Evolutionary conservation across 2,888 invertebrate genomes (phyloP).

Genomic region (Limenitis camilla): DNA sequence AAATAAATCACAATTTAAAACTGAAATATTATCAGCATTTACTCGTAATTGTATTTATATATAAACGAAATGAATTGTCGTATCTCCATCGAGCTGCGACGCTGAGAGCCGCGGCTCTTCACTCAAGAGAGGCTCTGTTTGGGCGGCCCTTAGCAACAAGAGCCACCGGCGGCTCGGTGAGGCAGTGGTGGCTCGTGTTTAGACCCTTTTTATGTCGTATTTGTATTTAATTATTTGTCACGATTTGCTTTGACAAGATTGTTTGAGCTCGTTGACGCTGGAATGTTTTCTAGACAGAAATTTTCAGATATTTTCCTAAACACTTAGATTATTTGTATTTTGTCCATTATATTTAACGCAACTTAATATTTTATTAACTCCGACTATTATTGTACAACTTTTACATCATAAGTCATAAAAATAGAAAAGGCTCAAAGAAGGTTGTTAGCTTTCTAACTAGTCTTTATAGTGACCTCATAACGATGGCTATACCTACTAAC

Average conservation of each 20-base stretch:
- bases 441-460: too few species aligned
- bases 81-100: not conserved
- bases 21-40: not conserved
- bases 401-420: too few species aligned
- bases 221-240: conserved; percentile 23
- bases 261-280: not conserved
- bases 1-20: not conserved
- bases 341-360: too few species aligned
- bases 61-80: conserved; percentile 12
- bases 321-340: too few species aligned
- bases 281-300: too few species aligned
- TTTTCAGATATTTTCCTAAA: too few species aligned
- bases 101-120: not conserved
- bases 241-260: conserved; percentile 10
- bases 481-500: too few species aligned
- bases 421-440: too few species aligned
- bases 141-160: conserved; percentile 6
- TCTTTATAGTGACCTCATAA: too few species aligned
- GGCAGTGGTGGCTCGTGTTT: not conserved
- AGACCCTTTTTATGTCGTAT: conserved; percentile 18
- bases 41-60: conserved; percentile 5
- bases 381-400: too few species aligned
- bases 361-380: too few species aligned
- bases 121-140: conserved; percentile 9
- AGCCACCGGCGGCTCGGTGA: not conserved